These are phyloP conservation scores for Sarotherodon lohbergeri DNA, from an alignment of 2,113 vertebrate species.

Conservation along the genomic window DNA sequence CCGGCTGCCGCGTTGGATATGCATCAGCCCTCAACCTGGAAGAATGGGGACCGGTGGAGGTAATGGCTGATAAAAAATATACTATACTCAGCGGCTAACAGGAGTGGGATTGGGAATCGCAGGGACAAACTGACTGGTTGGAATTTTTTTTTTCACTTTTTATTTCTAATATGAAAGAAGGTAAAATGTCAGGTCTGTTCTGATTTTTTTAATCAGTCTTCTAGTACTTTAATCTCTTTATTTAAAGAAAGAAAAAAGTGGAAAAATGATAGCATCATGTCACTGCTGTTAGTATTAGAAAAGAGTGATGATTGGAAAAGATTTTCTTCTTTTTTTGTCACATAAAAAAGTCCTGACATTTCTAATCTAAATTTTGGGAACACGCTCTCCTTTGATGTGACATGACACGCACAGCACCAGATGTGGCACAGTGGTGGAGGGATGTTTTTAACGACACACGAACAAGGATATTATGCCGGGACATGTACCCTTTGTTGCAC, in stretches of 20 bases:
- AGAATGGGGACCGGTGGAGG: conserved; percentile 35
- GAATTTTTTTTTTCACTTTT: background rate
- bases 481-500: background rate
- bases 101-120: background rate
- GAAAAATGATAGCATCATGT: background rate
- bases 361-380: background rate
- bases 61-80: conserved; percentile 9
- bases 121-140: background rate
- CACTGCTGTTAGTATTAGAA: background rate
- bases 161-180: background rate
- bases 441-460: background rate
- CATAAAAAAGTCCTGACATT: background rate
- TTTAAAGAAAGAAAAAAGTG: background rate
- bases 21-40: conserved; percentile 41
- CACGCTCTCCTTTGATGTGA: background rate
- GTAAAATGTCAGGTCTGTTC: background rate
- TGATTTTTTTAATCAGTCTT: background rate
- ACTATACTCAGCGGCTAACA: background rate
- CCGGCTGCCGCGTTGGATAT: conserved; percentile 64
- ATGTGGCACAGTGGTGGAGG: background rate
- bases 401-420: background rate
- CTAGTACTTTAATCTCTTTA: background rate
- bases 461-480: conserved; percentile 10
- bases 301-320: background rate
- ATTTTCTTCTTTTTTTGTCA: background rate